Base-by-base conservation (phyloP, 1,140 invertebrate genomes). In the Leptinotarsa defecta region DNA sequence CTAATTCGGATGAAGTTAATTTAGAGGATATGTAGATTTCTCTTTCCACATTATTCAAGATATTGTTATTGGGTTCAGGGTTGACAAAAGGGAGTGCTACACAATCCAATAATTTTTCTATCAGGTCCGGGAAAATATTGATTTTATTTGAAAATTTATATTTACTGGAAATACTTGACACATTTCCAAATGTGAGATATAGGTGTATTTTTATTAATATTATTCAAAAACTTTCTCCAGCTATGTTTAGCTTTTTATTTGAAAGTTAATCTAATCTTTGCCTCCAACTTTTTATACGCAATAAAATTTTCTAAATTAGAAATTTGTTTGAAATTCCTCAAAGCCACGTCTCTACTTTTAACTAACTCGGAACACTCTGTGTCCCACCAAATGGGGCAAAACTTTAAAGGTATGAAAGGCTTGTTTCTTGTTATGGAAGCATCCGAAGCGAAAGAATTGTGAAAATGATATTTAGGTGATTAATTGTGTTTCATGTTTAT, bases 21-120 rank as follows among this genome's bases (percentile, higher is more conserved):
- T 24, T 24, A 24, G 22, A 24, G 22, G 22, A 22, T 22, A 22
- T 22, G 20, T 22, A 22, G 22, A 52, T 64, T 64, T 11, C 62
- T 64, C 3, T 13, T 15, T 19, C 19, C 27, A 19, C 2, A 64
- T 64, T 6, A 5, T 64, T 19, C 6, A 15, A 24, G 19, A 64
- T 64, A 19, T 11, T 64, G 19, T 24, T 24, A 24, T 24, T 24
- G 19, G 63, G 3, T 19, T 20, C 19, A 24, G 13, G 11, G 19
- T 19, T 64, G 19, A 64, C 19, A 64, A 19, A 20, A 64, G 13
- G 63, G 11, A 6, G 63, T 20, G 63, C 13, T 13, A 64, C 27
- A 64, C 4, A 64, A 19, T 64, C 63, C 3, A 64, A 64, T 19
- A 64, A 19, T 19, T 20, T 64, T 64, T 64, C 63, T 64, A 64